Base-by-base conservation (phyloP, 2,113 vertebrate genomes). In the Cyanistes caeruleus region DNA sequence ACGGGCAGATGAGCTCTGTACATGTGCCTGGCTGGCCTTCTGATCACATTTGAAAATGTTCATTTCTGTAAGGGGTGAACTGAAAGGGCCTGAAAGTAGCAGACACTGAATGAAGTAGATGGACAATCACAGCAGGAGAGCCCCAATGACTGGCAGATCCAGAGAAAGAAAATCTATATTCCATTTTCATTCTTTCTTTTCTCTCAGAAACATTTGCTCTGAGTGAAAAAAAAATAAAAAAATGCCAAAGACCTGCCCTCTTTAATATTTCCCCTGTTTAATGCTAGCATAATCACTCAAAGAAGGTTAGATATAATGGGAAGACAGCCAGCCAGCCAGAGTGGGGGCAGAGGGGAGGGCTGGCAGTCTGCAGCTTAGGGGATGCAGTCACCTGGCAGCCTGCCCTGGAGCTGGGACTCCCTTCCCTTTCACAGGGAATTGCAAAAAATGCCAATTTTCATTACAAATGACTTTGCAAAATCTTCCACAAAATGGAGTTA, bases 391-490 rank as follows among this genome's bases (percentile, higher is more conserved):
- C 75, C 83, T 92, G 86, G 86, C 93, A 94, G 84, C 30, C 64
- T 96, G 84, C 75, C 91, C 60, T 49, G 82, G 48, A 55, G 64
- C 51, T 59, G 52, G 68, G 68, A 77, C 55, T 95, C 72, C 84
- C 89, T 80, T 90, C 14, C 51, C 82, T 92, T 88, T 80, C 74
- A 68, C 0, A 22, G 55, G 20, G 11, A 81, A 90, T 70, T 77
- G 82, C 35, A 86, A 86, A 84, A 87, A 55, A 56, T 9, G 25
- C 87, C 87, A 80, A 41, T 86, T 96, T 77, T 84, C 68, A 64
- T 88, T 77, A 86, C n/a, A 84, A 87, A 92, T 84, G 51, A 92
- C 93, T 95, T 93, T 68, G 89, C 48, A 83, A 94, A 96, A 93
- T 86, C 90, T 91, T 88, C 59, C 35, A 21, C 35, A 59, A 77